These are phyloP conservation scores for Caenorhabditis plicata DNA, from an alignment of 2,888 invertebrate genomes.

Conservation along the genomic window DNA sequence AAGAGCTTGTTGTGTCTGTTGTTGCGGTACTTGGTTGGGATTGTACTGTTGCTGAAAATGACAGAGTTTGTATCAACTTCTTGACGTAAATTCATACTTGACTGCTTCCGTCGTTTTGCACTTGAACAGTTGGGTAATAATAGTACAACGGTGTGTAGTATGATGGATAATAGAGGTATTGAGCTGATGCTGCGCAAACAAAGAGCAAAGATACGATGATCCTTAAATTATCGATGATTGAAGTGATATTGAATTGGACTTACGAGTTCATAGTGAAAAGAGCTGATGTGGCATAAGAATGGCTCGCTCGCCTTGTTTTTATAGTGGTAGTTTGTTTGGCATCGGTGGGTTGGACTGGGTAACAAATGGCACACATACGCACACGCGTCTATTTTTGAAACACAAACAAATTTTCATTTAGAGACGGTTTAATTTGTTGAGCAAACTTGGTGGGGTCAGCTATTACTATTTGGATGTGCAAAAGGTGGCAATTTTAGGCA, in stretches of 20 bases:
- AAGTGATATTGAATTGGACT: constrained; percentile 2
- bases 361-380: no score
- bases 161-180: constrained; percentile 35
- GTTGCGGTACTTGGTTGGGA: constrained; percentile 15
- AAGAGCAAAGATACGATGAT: constrained; percentile 24
- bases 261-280: constrained; percentile 23
- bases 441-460: no score
- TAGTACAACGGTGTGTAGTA: constrained; percentile 42
- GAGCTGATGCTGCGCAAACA: constrained; percentile 21
- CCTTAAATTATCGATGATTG: no score
- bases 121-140: constrained; percentile 30
- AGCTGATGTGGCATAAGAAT: constrained; percentile 1
- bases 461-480: no score
- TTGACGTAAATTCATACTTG: no score
- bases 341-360: no score
- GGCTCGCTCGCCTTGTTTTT: constrained; percentile 3
- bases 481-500: no score
- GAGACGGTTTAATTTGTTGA: no score
- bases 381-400: no score
- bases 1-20: constrained; percentile 5
- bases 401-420: no score
- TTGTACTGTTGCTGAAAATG: constrained; percentile 7
- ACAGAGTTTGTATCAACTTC: constrained; percentile 6
- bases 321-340: no score
- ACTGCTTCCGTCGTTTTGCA: constrained; percentile 8